Conservation (phyloP, 2,888 invertebrate genomes). For the Molanna angustata region DNA sequence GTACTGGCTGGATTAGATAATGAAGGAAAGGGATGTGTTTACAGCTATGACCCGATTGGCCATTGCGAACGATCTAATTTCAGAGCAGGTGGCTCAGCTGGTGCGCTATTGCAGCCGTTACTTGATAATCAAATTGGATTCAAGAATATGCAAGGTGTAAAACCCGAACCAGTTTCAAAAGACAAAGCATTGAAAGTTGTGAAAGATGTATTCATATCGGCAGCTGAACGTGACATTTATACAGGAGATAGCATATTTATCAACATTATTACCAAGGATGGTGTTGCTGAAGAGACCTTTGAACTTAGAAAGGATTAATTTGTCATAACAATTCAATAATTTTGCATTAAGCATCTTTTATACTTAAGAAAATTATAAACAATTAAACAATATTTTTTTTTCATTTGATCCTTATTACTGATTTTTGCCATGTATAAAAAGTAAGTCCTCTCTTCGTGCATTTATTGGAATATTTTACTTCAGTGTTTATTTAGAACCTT, state of each 20-base stretch:
- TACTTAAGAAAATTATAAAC: no score
- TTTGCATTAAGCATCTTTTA: no score
- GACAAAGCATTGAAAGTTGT: constrained; percentile 83
- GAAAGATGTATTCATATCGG: constrained; percentile 96
- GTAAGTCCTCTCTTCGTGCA: no score
- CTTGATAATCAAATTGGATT: constrained; percentile 94
- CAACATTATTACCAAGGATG: constrained; percentile 84
- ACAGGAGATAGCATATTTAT: constrained; percentile 91
- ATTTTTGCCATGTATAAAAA: no score
- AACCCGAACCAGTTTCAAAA: constrained; percentile 61
- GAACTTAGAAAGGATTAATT: constrained; percentile 83
- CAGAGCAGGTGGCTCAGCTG: constrained; percentile 89
- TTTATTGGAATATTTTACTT: no score
- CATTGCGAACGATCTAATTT: constrained; percentile 84
- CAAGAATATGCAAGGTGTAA: constrained; percentile 78
- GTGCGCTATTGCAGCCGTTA: constrained; percentile 87
- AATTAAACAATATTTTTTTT: no score
- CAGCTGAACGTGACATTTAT: constrained; percentile 96
- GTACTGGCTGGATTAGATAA: constrained; percentile 91
- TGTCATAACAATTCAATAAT: no score
- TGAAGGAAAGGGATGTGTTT: constrained; percentile 92
- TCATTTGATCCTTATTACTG: no score
- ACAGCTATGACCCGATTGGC: constrained; percentile 96
- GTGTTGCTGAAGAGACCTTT: constrained; percentile 72
- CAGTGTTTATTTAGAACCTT: no score